Evolutionary conservation across 1,140 invertebrate species (phyloP), one percentile per base, ranked within the genome.

Genomic region (Formica exsecta): DNA sequence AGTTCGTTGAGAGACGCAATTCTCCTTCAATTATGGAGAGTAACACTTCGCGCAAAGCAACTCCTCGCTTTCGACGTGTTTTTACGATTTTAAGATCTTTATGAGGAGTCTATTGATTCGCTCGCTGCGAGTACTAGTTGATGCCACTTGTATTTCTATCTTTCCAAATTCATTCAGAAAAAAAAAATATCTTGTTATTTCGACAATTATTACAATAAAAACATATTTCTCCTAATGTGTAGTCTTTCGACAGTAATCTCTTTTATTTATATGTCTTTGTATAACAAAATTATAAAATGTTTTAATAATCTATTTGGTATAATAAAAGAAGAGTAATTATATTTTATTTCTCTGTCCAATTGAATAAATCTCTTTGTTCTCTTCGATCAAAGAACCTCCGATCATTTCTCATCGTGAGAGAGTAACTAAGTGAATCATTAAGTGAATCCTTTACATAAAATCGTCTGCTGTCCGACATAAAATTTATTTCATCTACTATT

Each of bases 371-470:
- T 25, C 9, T 51, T 9, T 48, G 36, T 77, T 44, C 25, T 25
- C 61, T 64, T 65, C 44, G 61, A 48, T 41, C 54, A 70, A 80
- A 51, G 16, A 51, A 70, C 16, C 22, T 6, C 22, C 22, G 22
- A 59, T 80, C 36, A 70, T 80, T 80, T 80, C 32, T 44, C 51
- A 80, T 80, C 13, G 22, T 16, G n/a, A 41, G 65, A 70, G 59
- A 25, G 13, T 19, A 59, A 59, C 7, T 29, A 70, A 80, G 36
- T 36, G 29, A 80, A 80, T 68, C 65, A 41, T 68, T 57, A 68
- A 57, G 25, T n/a, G 25, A 38, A 48, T 22, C 57, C 32, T 80
- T 70, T 44, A 54, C 29, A 9, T 73, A 59, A 66, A 80, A 29
- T 66, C n/a, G 11, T 51, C 32, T 13, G n/a, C 36, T 11, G 22